Evolutionary conservation across 2,113 vertebrate species (phyloP).

Genomic region (Corydoras sp.): DNA sequence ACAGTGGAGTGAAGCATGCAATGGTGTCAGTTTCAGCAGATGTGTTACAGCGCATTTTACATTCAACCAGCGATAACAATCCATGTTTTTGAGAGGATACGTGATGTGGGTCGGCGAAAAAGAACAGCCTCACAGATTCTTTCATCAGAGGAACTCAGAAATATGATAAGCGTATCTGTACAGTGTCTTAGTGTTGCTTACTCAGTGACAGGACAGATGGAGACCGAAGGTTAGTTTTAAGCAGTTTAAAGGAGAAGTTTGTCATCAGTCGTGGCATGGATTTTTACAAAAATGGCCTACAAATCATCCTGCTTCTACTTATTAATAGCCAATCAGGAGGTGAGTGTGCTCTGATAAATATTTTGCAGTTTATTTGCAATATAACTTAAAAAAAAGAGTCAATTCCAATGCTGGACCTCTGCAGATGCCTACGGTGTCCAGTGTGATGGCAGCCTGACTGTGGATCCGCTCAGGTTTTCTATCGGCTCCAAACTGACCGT

Average conservation of each 20-base stretch:
- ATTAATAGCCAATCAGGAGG: slow-evolving; percentile 40
- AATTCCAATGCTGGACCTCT: slow-evolving; percentile 7
- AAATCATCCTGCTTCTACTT: slow-evolving; percentile 40
- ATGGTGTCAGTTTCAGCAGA: neutral
- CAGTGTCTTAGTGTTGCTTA: too few relatives aligned
- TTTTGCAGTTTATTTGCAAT: neutral
- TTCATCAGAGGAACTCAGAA: too few relatives aligned
- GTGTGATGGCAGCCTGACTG: slow-evolving; percentile 46
- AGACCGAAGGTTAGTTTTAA: too few relatives aligned
- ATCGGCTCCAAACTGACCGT: slow-evolving; percentile 63
- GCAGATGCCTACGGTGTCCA: slow-evolving; percentile 19
- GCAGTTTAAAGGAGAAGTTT: too few relatives aligned
- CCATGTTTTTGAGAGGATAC: too few relatives aligned
- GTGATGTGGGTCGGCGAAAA: too few relatives aligned
- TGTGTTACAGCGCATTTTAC: too few relatives aligned
- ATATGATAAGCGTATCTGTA: too few relatives aligned
- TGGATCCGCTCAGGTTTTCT: slow-evolving; percentile 51
- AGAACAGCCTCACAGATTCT: too few relatives aligned
- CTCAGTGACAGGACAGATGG: too few relatives aligned
- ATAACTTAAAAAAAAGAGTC: neutral
- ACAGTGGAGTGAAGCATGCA: slow-evolving; percentile 1
- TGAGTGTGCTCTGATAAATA: slow-evolving; percentile 43
- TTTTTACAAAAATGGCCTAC: slow-evolving; percentile 24
- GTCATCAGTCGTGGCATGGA: slow-evolving; percentile 46
- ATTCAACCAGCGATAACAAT: too few relatives aligned